Evolutionary conservation across 2,888 invertebrate species (phyloP).

Genomic region (Orgyia antiqua): DNA sequence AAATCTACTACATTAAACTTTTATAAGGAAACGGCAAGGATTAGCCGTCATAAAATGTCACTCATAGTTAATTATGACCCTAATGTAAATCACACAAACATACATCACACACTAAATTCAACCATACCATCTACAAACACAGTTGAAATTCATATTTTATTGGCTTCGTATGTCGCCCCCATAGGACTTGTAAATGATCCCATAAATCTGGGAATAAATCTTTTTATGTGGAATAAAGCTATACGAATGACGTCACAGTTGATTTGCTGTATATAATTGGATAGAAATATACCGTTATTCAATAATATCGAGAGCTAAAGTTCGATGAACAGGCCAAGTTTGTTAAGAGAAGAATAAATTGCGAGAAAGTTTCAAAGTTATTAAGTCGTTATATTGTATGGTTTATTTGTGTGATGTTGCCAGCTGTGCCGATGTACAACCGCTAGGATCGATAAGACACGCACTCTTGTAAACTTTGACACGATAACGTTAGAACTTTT

Average conservation of each 20-base stretch:
- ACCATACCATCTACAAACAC: slow-evolving; percentile 8
- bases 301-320: no score
- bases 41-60: slow-evolving; percentile 38
- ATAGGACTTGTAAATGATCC: slow-evolving; percentile 15
- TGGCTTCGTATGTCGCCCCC: slow-evolving; percentile 14
- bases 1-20: slow-evolving; percentile 15
- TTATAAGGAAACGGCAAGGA: slow-evolving; percentile 37
- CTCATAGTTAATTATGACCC: slow-evolving; percentile 37
- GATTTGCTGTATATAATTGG: slow-evolving; percentile 5
- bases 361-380: not conserved
- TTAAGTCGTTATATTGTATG: not conserved
- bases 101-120: slow-evolving; percentile 10
- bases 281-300: no score
- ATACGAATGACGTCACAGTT: slow-evolving; percentile 14
- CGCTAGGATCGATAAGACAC: not conserved
- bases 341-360: not conserved
- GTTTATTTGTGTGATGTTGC: not conserved
- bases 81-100: slow-evolving; percentile 20
- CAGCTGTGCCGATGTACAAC: not conserved
- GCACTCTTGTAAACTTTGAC: no score
- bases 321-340: no score
- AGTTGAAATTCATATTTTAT: slow-evolving; percentile 7
- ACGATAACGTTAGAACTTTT: not conserved
- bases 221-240: slow-evolving; percentile 17
- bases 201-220: slow-evolving; percentile 23